Base-by-base conservation (phyloP, 2,888 invertebrate species). In the Eupithecia inturbata region DNA sequence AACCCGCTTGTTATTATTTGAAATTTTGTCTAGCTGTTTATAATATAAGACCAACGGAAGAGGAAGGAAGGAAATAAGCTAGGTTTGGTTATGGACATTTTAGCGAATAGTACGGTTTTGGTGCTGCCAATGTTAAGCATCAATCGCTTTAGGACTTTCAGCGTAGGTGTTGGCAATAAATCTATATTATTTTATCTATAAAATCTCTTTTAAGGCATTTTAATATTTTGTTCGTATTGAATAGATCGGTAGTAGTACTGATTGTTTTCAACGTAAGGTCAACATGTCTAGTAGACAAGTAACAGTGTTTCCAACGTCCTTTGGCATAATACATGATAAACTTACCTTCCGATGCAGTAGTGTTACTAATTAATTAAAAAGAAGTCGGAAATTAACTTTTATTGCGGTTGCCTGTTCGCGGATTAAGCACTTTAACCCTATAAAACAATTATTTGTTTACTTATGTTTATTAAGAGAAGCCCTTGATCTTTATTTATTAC, bases 271-370 rank as follows among this genome's bases (percentile, higher is more conserved):
- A 69, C 76, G n/a, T 79, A 81, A 86, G 85, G 85, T 81, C 83
- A 77, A 71, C 79, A 12, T 71, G 74, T 75, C 72, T 73, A 33
- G 67, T 73, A 68, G 78, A 49, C 68, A 81, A 78, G n/a, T 57
- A 57, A 26, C 53, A 14, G 14, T 57, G 5, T 57, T 4, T 57
- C 78, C 33, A 84, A 75, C 78, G 82, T 85, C 88, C 87, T 88
- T 85, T 82, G 74, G 57, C 45, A 68, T 74, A 69, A 67, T 64
- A 67, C 9, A 31, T 31, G 16, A 31, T 31, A 62, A 31, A 62
- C 31, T 19, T 62, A 31, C 69, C 70, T 71, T 66, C 71, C 70
- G 70, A 67, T 71, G 39, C 49, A 62, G 60, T 22, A 57, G 60
- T 22, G 22, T 28, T 62, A 53, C 63, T 49, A 68, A 66, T 76